Conservation (phyloP, 2,113 vertebrate species). For the Gasterosteus nipponicus region DNA sequence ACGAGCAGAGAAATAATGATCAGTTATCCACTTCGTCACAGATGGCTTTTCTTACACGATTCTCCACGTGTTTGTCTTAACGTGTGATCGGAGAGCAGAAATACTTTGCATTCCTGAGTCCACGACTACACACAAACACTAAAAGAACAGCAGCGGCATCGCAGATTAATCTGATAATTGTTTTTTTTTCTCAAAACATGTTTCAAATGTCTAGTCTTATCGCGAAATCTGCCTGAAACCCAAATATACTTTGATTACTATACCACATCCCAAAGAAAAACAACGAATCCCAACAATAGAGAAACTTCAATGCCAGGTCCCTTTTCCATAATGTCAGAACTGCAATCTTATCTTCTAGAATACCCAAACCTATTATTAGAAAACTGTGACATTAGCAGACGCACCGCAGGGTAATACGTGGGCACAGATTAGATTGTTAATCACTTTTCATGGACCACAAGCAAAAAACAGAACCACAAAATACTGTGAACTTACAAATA, state of each 20-base stretch:
- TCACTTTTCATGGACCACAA: background rate
- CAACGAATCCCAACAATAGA: background rate
- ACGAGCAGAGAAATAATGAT: conserved; percentile 17
- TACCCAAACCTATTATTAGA: background rate
- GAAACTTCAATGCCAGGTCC: background rate
- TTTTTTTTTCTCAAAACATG: background rate
- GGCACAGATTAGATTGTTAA: background rate
- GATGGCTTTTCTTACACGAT: conserved; percentile 7
- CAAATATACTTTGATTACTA: background rate
- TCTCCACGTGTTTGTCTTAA: background rate
- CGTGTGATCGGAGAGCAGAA: background rate
- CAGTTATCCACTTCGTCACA: conserved; percentile 11
- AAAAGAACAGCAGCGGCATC: background rate
- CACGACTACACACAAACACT: background rate
- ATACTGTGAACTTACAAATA: background rate
- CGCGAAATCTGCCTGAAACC: background rate
- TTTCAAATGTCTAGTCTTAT: background rate
- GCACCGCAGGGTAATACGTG: background rate
- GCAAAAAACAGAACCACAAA: background rate
- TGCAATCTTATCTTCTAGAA: background rate
- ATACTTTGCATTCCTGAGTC: background rate
- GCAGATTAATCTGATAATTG: background rate
- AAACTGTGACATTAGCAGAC: background rate
- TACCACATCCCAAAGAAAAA: background rate
- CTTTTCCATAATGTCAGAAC: background rate